Base-by-base conservation (phyloP, 2,888 invertebrate genomes). In the Phyllotreta cruciferae region DNA sequence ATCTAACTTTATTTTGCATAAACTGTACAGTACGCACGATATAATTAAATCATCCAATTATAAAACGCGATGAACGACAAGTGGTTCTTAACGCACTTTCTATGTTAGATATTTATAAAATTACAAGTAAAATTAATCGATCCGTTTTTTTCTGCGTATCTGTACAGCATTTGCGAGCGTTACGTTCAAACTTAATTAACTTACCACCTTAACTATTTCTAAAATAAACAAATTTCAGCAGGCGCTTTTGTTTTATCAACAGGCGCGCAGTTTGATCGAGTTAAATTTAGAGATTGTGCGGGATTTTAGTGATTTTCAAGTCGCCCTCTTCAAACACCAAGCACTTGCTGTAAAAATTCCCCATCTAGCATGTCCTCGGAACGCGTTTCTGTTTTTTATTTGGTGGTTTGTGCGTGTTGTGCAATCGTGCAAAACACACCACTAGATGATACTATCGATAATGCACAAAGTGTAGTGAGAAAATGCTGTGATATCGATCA, bases 401-500 rank as follows among this genome's bases (percentile, higher is more conserved):
- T 11, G 8, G 24, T 24, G 24, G 11, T 47, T 44, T n/a, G 44
- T 24, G 47, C 11, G 1, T 47, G 34, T 47, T 47, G 24, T 6
- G 9, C 14, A 47, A 8, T n/a, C 34, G 5, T 47, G 13, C 14
- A 47, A 7, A 47, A 8, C 11, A 24, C 7, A 11, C 24, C 9
- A 24, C 14, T 24, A 24, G 24, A 9, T 47, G 24, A 9, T 34
- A 47, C 7, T n/a, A n/a, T n/a, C 6, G 47, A 24, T 47, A 47
- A 47, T 14, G 44, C 11, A 7, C 6, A 45, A 3, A 49, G 49
- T 49, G 49, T 14, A 14, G 45, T 70, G 0, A 44, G 67, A 52
- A 71, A 71, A 58, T 71, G 71, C 47, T 71, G 71, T 42, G 56
- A 13, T 39, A n/a, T 38, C n/a, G 24, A 61, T 37, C 64, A 70